Evolutionary conservation across 1,140 invertebrate genomes (phyloP).

Genomic region (Steinernema feltiae): DNA sequence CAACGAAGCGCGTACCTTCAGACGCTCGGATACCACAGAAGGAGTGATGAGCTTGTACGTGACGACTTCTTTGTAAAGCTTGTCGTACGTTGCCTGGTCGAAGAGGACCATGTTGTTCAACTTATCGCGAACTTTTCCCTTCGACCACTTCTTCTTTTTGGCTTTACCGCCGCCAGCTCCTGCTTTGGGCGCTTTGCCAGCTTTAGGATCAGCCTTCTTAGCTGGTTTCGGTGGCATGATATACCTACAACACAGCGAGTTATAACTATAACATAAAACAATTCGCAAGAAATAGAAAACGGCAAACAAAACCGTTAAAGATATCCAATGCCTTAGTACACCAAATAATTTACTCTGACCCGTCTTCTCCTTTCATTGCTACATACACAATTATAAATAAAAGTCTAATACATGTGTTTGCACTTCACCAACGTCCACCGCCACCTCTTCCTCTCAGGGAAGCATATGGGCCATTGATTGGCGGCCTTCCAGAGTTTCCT

Average conservation of each 20-base stretch:
- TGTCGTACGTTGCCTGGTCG: slow-evolving; percentile 97
- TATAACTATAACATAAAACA: not conserved
- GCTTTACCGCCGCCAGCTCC: slow-evolving; percentile 85
- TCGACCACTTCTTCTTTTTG: slow-evolving; percentile 99
- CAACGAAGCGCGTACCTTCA: slow-evolving; percentile 94
- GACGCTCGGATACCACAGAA: slow-evolving; percentile 92
- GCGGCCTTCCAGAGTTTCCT: too few species aligned
- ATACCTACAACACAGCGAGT: slow-evolving; percentile 29
- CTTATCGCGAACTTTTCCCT: slow-evolving; percentile 99
- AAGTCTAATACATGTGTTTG: too few species aligned
- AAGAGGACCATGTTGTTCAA: slow-evolving; percentile 97
- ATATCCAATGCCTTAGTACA: too few species aligned
- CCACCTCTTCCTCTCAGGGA: too few species aligned
- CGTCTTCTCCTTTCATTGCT: too few species aligned
- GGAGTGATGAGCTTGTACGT: slow-evolving; percentile 97
- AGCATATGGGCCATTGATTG: too few species aligned
- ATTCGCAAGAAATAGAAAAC: not conserved
- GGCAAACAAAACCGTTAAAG: not conserved
- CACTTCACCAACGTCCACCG: too few species aligned
- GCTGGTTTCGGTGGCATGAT: slow-evolving; percentile 78
- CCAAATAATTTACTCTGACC: too few species aligned
- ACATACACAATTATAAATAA: too few species aligned
- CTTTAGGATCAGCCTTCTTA: slow-evolving; percentile 70
- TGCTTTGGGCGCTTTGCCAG: slow-evolving; percentile 80
- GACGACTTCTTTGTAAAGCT: slow-evolving; percentile 89